These are phyloP conservation scores for Bhutanitis thaidina DNA, from an alignment of 2,888 invertebrate genomes.

Conservation along the genomic window DNA sequence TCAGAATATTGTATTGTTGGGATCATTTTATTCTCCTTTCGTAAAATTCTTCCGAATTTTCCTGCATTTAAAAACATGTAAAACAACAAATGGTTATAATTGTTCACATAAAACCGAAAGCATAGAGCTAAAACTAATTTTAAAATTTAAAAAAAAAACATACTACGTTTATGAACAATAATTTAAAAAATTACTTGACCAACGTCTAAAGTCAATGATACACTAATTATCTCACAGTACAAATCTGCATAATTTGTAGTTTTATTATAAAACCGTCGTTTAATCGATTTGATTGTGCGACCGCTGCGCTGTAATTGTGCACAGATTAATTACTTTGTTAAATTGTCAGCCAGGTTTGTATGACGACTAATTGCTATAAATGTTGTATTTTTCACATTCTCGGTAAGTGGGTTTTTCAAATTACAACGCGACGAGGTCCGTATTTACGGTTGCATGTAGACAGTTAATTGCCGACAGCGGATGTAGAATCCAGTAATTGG, in stretches of 20 bases:
- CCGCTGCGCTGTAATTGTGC: conserved; percentile 43
- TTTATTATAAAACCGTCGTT: conserved; percentile 16
- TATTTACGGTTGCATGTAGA: conserved; percentile 74
- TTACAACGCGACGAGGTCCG: conserved; percentile 60
- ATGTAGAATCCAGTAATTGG: conserved; percentile 72
- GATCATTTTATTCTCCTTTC: too few relatives aligned
- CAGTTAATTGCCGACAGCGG: conserved; percentile 67
- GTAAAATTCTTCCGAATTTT: not conserved
- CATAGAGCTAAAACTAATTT: too few relatives aligned
- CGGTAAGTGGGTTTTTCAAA: conserved; percentile 67
- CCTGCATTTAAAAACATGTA: not conserved
- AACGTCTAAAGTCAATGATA: too few relatives aligned
- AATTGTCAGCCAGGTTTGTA: conserved; percentile 56
- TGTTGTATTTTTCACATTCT: conserved; percentile 69
- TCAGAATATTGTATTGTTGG: too few relatives aligned
- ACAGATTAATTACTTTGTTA: conserved; percentile 60
- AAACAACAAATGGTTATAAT: too few relatives aligned
- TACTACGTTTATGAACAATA: too few relatives aligned
- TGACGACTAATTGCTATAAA: conserved; percentile 70
- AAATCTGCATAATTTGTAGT: conserved; percentile 5
- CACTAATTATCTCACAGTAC: not conserved
- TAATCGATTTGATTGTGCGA: conserved; percentile 43
- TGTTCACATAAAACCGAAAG: too few relatives aligned
- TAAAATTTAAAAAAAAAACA: too few relatives aligned
- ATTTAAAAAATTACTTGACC: too few relatives aligned